Base-by-base conservation (phyloP, 2,113 vertebrate species). In the Herpailurus yagouaroundi region DNA sequence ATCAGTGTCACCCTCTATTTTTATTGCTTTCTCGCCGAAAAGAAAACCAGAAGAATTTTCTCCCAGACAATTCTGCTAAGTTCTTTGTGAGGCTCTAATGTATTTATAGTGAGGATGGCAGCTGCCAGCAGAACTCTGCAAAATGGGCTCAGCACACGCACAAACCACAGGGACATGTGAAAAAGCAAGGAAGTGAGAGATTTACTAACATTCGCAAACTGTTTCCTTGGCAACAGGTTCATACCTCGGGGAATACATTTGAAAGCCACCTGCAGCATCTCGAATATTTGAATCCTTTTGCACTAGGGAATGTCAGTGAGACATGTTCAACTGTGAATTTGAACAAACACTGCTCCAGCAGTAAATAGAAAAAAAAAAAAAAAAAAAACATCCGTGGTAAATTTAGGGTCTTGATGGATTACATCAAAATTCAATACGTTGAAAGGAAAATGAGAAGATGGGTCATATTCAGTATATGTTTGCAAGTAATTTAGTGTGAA, bases 171-270 rank as follows among this genome's bases (percentile, higher is more conserved):
- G 76, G 36, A 91, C 3, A 6, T 45, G 29, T 33, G 31, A 71
- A 82, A 76, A 97, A 87, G 21, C 63, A 86, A 80, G 36, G 12
- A 55, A 52, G 6, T 27, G 48, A 88, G n/a, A 89, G 14, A 10
- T 69, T 96, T 91, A 52, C 48, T 85, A 95, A 23, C 41, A 81
- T 96, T 95, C 81, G 50, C n/a, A 88, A 36, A 74, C 7, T 13
- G 73, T 97, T 96, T 95, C 88, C 85, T 96, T 97, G 77, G 94
- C 45, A 94, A 97, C n/a, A 50, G 38, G 27, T 74, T 90, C 41
- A 84, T 86, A 93, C 33, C 45, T 91, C 71, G 71, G 27, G 31
- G 15, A 52, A 79, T 74, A 97, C 45, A 52, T 82, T 52, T 82
- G 74, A 93, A 96, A 96, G 36, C 31, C 84, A 82, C 38, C 55